Conservation (phyloP, 2,113 vertebrate species). For the Meriones unguiculatus region DNA sequence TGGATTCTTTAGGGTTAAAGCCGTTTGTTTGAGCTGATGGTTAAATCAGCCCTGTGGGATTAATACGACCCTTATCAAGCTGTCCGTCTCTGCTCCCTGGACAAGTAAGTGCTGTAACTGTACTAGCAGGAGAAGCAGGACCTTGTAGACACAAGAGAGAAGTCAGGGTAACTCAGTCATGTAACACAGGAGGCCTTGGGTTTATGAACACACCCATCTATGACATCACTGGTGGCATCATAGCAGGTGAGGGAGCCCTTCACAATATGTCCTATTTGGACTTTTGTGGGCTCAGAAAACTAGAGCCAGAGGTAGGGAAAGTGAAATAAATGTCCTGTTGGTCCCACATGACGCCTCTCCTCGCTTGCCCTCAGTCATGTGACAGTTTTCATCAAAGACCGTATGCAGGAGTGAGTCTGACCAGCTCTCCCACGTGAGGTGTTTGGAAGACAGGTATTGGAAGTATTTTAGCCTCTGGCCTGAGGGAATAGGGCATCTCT, state of each 20-base stretch:
- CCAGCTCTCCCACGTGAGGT: background rate
- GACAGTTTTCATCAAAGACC: background rate
- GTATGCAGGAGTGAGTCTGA: background rate
- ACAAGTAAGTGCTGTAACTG: background rate
- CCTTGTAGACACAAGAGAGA: background rate
- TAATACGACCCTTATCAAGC: background rate
- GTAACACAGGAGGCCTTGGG: background rate
- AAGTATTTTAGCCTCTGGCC: background rate
- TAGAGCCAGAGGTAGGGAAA: background rate
- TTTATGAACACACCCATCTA: background rate
- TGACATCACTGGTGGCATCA: background rate
- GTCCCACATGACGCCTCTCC: background rate
- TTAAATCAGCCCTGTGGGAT: background rate
- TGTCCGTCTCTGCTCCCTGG: background rate
- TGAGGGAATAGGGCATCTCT: background rate
- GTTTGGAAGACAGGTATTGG: background rate
- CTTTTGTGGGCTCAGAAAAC: background rate
- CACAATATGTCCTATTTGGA: background rate
- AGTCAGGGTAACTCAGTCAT: background rate
- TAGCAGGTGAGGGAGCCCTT: background rate
- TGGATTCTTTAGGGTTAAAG: background rate
- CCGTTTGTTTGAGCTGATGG: too few species aligned
- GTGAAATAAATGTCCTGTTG: background rate
- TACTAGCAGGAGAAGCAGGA: background rate
- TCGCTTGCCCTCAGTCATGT: background rate